Evolutionary conservation across 1,140 invertebrate species (phyloP), one percentile per base, ranked within the genome.

Genomic region (Drosophila quadrilineata): DNA sequence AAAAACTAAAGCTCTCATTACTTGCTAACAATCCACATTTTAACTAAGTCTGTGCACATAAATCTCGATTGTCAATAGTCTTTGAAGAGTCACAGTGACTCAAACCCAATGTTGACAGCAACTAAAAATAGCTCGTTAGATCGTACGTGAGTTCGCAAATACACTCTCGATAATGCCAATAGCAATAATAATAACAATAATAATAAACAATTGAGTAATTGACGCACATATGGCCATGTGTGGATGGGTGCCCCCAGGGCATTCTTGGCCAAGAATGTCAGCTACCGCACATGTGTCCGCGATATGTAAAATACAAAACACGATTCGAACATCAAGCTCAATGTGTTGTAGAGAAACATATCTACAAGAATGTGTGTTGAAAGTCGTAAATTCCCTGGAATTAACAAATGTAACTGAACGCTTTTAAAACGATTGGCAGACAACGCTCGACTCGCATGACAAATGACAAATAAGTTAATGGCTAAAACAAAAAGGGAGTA

Each of bases 391-490:
- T 76, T 84, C 73, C 35, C 29, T 76, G 56, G 73, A 82, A 84
- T 50, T 57, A 54, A 48, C 31, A 26, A 60, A 40, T 41, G 43
- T 59, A 56, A 36, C 59, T 73, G 69, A 57, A 64, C 77, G 73
- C 79, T 57, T 84, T 84, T 71, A 84, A 84, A 84, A 63, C 31
- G 77, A n/a, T 43, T 46, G 24, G 31, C 38, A 45, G 36, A 14
- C 59, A 56, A 68, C 49, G 59, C 43, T 29, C 50, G 41, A 28
- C 22, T 35, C 29, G 68, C 50, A 71, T 68, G 26, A 56, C 45
- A 63, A 68, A 71, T 68, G 26, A 56, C 45, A 63, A 68, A 65
- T 62, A 56, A 56, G 52, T 21, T 17, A 21, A 17, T 59, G 43
- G 53, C 60, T 16, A 58, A 50, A 12, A 40, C 10, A 28, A 33